Evolutionary conservation across 2,888 invertebrate genomes (phyloP).

Genomic region (Microctonus brassicae): DNA sequence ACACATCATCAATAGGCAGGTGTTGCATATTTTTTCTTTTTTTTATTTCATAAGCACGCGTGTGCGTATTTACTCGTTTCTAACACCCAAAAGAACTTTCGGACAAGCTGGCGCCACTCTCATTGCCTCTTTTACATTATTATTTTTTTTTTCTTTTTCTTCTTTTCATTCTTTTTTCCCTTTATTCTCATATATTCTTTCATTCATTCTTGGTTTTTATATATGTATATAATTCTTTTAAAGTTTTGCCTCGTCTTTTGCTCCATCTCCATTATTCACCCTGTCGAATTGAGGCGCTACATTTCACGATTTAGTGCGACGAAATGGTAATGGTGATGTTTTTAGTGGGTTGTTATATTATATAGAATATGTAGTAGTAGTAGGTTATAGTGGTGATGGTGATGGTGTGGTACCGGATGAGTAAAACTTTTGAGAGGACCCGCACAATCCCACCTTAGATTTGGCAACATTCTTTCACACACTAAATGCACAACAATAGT

Average conservation of each 20-base stretch:
- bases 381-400: too few relatives aligned
- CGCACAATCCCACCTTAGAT: conserved; percentile 50
- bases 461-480: conserved; percentile 67
- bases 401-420: too few relatives aligned
- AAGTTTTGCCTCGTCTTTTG: conserved; percentile 31
- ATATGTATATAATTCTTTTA: background rate
- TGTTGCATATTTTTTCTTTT: conserved; percentile 22
- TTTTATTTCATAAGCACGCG: conserved; percentile 28
- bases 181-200: conserved; percentile 9
- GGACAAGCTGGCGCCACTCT: conserved; percentile 66
- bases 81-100: conserved; percentile 37
- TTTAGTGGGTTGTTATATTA: too few relatives aligned
- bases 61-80: conserved; percentile 30
- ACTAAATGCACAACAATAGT: conserved; percentile 67
- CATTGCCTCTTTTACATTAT: background rate
- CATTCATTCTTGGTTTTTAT: background rate
- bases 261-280: conserved; percentile 34
- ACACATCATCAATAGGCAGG: conserved; percentile 13
- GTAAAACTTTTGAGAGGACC: background rate
- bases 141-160: conserved; percentile 35
- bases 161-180: conserved; percentile 24
- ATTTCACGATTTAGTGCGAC: too few relatives aligned
- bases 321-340: too few relatives aligned
- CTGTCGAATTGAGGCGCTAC: background rate
- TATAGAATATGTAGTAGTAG: too few relatives aligned